Evolutionary conservation across 2,797 vertebrate genomes (phyloP).

Genomic region (Chrosomus eos): DNA sequence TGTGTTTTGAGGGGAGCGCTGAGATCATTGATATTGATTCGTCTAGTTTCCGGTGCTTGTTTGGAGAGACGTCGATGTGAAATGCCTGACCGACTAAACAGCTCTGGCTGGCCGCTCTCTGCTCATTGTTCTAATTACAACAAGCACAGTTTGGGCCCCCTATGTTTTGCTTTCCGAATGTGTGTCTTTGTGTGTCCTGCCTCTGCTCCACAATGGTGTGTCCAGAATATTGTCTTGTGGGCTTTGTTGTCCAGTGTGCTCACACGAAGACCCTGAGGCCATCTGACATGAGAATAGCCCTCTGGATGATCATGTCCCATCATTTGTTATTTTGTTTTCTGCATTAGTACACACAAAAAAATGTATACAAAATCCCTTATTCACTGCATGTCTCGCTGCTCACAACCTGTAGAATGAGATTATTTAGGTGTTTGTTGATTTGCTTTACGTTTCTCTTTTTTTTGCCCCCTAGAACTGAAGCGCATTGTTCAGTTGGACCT

Average conservation of each 20-base stretch:
- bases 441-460: slow-evolving; percentile 1
- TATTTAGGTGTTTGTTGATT: neutral
- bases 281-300: slow-evolving; percentile 11
- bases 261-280: slow-evolving; percentile 15
- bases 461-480: slow-evolving; percentile 80
- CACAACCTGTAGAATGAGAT: no score
- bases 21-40: slow-evolving; percentile 57
- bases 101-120: neutral
- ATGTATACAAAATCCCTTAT: neutral
- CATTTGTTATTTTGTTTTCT: neutral
- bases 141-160: slow-evolving; percentile 41
- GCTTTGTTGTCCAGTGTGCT: slow-evolving; percentile 37
- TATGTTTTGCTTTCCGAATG: slow-evolving; percentile 48
- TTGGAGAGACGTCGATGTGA: slow-evolving; percentile 54
- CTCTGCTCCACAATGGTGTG: slow-evolving; percentile 34
- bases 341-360: neutral
- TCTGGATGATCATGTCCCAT: slow-evolving; percentile 4
- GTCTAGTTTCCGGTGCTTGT: slow-evolving; percentile 61
- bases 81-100: slow-evolving; percentile 39
- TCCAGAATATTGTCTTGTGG: slow-evolving; percentile 23
- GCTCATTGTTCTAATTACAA: slow-evolving; percentile 54
- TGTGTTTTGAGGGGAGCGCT: slow-evolving; percentile 70
- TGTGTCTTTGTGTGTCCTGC: slow-evolving; percentile 23
- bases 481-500: slow-evolving; percentile 92
- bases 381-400: neutral